A percentile compares a stretch with the other conserved stretches of the same genome.
phyloP scores from a whole-genome alignment of 2,113 vertebrate species.

The Zosterops hypoxanthus region DNA sequence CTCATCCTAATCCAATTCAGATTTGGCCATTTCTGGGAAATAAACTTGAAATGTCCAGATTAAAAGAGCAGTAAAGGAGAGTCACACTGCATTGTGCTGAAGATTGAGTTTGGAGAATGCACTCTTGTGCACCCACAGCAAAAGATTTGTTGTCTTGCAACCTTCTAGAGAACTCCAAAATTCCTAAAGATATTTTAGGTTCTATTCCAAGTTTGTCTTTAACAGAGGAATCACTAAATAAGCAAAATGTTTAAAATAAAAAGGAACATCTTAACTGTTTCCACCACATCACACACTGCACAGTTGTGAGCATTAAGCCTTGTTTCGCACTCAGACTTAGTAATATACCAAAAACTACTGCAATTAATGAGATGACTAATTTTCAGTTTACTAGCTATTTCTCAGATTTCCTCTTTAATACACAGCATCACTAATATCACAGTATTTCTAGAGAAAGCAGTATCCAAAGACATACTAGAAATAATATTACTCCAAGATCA shows the following conservation, averaged over 20 bases:
- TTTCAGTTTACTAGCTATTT: not conserved
- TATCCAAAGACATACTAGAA: not conserved
- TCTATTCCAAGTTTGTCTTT: not conserved
- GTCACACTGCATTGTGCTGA: not conserved
- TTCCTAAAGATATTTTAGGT: not conserved
- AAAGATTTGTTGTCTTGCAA: rapidly evolving
- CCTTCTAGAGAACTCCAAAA: not conserved
- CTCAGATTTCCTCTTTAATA: not conserved
- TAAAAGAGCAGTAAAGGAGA: not conserved
- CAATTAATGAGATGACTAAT: not conserved
- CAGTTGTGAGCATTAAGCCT: not conserved
- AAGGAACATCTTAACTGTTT: not conserved
- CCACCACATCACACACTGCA: not conserved
- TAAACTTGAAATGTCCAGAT: not conserved
- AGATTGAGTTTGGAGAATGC: not conserved
- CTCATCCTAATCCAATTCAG: not conserved
- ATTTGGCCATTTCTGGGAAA: not conserved
- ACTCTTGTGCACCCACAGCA: not conserved
- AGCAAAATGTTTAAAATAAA: not conserved
- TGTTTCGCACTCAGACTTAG: not conserved
- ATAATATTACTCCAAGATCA: not conserved
- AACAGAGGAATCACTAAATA: not conserved
- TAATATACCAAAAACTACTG: not conserved
- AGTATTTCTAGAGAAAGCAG: not conserved
- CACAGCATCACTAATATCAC: not conserved